Base-by-base conservation (phyloP, 2,888 invertebrate species). In the Teleiodes luculella region DNA sequence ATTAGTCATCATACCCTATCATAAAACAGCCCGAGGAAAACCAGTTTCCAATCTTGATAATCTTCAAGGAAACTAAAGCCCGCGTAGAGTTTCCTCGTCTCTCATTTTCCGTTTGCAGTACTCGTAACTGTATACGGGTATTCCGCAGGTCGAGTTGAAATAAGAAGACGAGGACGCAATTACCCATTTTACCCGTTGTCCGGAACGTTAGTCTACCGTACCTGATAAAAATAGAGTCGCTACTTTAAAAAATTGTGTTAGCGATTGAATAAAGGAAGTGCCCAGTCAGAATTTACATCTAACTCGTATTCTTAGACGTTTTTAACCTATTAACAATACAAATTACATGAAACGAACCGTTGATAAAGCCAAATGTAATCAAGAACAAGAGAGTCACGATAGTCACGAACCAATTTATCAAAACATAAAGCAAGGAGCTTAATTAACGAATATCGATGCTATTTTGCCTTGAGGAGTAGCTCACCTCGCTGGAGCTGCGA, bases 401-500 rank as follows among this genome's bases (percentile, higher is more conserved):
- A 13, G 62, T 66, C 64, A 66, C 65, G 65, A 43, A 37, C 11
- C 20, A 35, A 59, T 61, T 55, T 52, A 64, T 65, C 55, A 64
- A 57, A 62, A 54, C 61, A 59, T 55, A 61, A 58, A 68, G 64
- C 63, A 70, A 72, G 73, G 66, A 70, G 66, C 70, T 65, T 71
- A 78, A 79, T 83, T 78, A 80, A 74, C 78, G 76, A 83, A 82
- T 76, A 78, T 76, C 74, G 73, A 69, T 63, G 75, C 68, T 72
- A 74, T 76, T 70, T 83, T 64, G 70, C 85, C 86, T 86, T 85
- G 85, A 81, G 74, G 66, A 78, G 74, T 74, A 67, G 83, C 75
- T 87, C 74, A 82, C 86, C 85, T 87, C 84, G 84, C 70, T 63
- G 63, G 60, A 73, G 68, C 70, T 67, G 69, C 63, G 70, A 76